phyloP scores from a whole-genome alignment of 2,888 invertebrate species.

The Euplagia quadripunctaria region DNA sequence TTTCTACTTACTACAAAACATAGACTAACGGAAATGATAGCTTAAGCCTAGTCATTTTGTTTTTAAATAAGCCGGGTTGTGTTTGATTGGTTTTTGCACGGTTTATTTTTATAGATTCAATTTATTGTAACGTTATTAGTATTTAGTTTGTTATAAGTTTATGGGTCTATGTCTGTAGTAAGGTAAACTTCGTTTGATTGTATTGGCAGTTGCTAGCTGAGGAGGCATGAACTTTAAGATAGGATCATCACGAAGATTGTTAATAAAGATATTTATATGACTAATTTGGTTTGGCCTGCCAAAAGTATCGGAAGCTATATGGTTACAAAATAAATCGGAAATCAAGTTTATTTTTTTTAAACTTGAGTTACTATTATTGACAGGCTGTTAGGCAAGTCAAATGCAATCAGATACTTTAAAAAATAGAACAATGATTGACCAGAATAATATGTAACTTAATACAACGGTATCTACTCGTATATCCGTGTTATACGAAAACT shows the following conservation, averaged over 20 bases:
- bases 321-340: conserved; percentile 34
- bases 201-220: background rate
- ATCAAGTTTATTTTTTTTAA: conserved; percentile 28
- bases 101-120: no score
- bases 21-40: background rate
- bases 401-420: conserved; percentile 13
- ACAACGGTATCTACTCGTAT: background rate
- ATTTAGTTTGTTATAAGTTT: background rate
- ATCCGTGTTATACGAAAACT: background rate
- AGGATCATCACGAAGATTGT: background rate
- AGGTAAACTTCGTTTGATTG: background rate
- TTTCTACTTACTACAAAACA: background rate
- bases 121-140: background rate
- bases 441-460: conserved; percentile 20
- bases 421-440: conserved; percentile 32
- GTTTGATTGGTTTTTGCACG: background rate
- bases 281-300: background rate
- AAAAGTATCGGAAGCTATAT: background rate
- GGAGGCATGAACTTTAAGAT: background rate
- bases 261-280: background rate
- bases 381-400: conserved; percentile 1
- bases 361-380: conserved; percentile 25
- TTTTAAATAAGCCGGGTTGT: background rate
- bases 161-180: background rate
- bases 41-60: background rate